These are phyloP conservation scores for Nemopilema nomurai DNA, from an alignment of 30 jellyfish, hydroid and myxozoan species.

Conservation along the genomic window DNA sequence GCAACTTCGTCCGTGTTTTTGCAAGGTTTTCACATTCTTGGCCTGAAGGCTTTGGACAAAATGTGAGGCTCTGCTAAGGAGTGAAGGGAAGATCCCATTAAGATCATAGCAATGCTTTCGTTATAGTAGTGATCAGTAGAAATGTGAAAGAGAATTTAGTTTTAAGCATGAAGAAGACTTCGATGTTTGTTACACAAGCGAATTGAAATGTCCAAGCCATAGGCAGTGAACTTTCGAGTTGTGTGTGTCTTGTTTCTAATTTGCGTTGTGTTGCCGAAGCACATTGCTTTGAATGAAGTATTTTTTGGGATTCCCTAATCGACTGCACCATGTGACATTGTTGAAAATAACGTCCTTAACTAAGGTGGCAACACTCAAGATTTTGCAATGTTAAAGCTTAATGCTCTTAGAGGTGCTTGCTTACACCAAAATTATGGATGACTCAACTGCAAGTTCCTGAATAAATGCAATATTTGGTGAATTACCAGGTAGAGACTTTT, in stretches of 20 bases:
- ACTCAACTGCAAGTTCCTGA: too few relatives aligned
- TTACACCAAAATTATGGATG: too few relatives aligned
- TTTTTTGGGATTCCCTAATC: too few relatives aligned
- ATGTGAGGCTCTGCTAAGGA: slow-evolving; percentile 47
- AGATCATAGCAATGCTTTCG: neutral
- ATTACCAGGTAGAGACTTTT: too few relatives aligned
- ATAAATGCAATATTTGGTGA: too few relatives aligned
- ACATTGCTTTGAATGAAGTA: too few relatives aligned
- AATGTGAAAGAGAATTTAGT: neutral
- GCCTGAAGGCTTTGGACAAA: slow-evolving; percentile 76
- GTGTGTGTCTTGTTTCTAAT: neutral
- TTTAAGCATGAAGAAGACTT: neutral
- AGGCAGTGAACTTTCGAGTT: neutral
- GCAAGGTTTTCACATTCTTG: slow-evolving; percentile 88
- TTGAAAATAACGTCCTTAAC: too few relatives aligned
- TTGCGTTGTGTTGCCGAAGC: too few relatives aligned
- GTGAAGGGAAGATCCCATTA: neutral
- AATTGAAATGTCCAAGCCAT: neutral
- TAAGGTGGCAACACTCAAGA: too few relatives aligned
- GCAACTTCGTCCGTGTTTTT: slow-evolving; percentile 82
- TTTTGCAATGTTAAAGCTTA: too few relatives aligned
- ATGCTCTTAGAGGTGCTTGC: too few relatives aligned
- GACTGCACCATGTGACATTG: too few relatives aligned
- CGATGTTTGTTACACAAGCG: neutral
- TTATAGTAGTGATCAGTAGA: neutral